Base-by-base conservation (phyloP, 2,888 invertebrate species). In the Drosophila cracens region DNA sequence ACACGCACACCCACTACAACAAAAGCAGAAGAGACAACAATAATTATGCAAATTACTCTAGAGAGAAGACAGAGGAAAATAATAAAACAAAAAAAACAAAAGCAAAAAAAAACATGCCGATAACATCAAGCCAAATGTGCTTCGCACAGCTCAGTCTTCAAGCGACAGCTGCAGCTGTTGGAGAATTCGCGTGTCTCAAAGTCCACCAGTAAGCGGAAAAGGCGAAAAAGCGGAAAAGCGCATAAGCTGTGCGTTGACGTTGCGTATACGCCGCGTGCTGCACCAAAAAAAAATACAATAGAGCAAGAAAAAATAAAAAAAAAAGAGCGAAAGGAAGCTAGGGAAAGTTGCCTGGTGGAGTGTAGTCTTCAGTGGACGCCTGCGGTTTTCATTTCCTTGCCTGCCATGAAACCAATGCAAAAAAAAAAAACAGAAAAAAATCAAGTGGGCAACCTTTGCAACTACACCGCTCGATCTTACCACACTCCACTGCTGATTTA, bases 361-460 rank as follows among this genome's bases (percentile, higher is more conserved):
- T 63, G 69, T 53, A 70, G 62, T 53, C 53, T 61, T 68, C 66
- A 82, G 70, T 36, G 40, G 65, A 33, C 51, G 85, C 82, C 85
- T 87, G 87, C 80, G 82, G 87, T 78, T 88, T 75, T 82, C 87
- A 84, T 89, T 82, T 86, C 87, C 84, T 81, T 57, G 64, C 51
- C 52, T 68, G 63, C 67, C 75, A 74, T 67, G 81, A 80, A 67
- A 75, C 75, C 36, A 59, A 43, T 4, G 3, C 8, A 40, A 40
- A n/a, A n/a, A 31, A 51, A 18, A 31, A 51, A 5, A 11, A 0
- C 2, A n/a, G 6, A 27, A 36, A 7, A n/a, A 36, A 36, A 11
- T 65, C 64, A 54, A 59, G 43, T 66, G 66, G 64, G 53, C 80
- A 87, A 82, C 82, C 85, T 82, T 79, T 82, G 61, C 67, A 40